These are phyloP conservation scores for Anas bernieri DNA, from an alignment of 2,797 vertebrate species.

Conservation along the genomic window DNA sequence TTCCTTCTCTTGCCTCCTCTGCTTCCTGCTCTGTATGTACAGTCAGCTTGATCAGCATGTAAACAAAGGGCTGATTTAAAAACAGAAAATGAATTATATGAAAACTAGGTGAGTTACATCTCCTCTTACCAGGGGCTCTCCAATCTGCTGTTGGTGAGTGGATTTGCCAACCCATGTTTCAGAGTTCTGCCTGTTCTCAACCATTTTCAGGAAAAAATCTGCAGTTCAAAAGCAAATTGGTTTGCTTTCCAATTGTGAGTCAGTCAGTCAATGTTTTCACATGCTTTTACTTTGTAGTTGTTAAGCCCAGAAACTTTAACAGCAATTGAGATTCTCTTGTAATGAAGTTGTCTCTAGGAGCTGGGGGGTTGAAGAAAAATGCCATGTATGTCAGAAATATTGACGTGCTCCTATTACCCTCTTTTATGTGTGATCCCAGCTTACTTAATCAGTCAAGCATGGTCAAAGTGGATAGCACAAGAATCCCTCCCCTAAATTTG, in stretches of 20 bases:
- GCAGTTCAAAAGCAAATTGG: background rate
- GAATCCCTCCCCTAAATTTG: background rate
- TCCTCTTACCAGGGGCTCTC: background rate
- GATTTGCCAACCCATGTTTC: background rate
- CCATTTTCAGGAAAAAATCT: constrained; percentile 3
- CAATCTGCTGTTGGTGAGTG: background rate
- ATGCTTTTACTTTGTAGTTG: background rate
- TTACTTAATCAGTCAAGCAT: background rate
- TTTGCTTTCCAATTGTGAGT: background rate
- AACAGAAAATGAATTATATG: background rate
- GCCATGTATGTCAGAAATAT: background rate
- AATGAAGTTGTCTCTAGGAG: background rate
- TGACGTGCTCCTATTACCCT: accelerated
- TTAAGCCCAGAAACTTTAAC: background rate
- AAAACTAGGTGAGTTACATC: background rate
- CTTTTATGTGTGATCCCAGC: background rate
- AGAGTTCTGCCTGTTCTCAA: background rate
- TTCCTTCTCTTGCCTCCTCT: background rate
- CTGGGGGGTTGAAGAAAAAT: background rate
- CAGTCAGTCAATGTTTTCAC: background rate
- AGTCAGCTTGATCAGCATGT: background rate
- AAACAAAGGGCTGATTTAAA: background rate
- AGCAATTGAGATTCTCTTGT: background rate
- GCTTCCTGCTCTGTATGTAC: background rate
- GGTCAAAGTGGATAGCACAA: background rate